Conservation (phyloP, 2,113 vertebrate species). For the Synodontis membranacea region DNA sequence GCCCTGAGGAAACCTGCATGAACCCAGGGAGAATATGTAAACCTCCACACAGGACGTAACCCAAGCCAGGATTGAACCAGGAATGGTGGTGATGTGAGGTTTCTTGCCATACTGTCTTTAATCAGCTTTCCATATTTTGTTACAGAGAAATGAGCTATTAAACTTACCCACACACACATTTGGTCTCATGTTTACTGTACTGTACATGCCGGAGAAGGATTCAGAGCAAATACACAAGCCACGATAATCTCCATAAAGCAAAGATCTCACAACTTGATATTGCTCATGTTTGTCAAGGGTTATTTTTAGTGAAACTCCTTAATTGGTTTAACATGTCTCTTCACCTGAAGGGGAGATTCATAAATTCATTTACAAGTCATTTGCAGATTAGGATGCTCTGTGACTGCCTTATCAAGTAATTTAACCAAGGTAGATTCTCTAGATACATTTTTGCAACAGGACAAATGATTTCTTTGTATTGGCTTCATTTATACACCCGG, state of each 20-base stretch:
- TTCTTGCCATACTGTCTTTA: not conserved
- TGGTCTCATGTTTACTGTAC: conserved; percentile 27
- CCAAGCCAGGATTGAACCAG: not conserved
- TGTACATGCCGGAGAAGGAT: conserved; percentile 22
- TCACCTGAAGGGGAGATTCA: conserved; percentile 27
- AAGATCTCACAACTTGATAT: conserved; percentile 48
- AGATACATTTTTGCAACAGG: not conserved
- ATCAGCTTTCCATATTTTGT: not conserved
- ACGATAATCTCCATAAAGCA: conserved; percentile 37
- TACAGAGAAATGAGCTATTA: conserved; percentile 34
- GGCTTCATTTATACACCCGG: not conserved
- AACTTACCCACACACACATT: not conserved
- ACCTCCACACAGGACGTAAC: not conserved
- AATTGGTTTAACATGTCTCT: conserved; percentile 40
- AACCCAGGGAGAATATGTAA: not conserved
- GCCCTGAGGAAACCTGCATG: not conserved
- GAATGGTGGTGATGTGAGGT: not conserved
- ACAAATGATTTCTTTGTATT: not conserved
- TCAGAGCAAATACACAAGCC: not conserved
- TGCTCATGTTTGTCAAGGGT: conserved; percentile 38
- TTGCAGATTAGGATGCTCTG: not conserved
- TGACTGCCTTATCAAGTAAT: not conserved
- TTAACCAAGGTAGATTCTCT: not conserved
- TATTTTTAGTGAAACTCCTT: conserved; percentile 47
- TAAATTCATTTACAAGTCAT: not conserved